Evolutionary conservation across 1,140 invertebrate species (phyloP).

Genomic region (Polypedilum pembai): DNA sequence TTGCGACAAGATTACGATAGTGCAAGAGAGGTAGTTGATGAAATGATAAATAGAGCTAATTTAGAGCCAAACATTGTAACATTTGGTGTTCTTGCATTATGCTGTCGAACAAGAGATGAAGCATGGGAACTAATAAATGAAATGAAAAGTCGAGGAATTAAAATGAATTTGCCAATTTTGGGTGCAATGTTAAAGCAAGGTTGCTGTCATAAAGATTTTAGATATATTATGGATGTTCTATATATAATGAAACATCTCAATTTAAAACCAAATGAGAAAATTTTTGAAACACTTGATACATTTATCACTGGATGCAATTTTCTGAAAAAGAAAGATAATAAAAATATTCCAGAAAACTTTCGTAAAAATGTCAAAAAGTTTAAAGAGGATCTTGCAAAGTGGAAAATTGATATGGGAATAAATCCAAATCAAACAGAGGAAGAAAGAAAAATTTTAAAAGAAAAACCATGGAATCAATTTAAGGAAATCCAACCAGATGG

Average conservation of each 20-base stretch:
- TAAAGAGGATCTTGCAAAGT: constrained; percentile 47
- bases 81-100: constrained; percentile 74
- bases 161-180: constrained; percentile 63
- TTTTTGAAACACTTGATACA: constrained; percentile 49
- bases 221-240: constrained; percentile 60
- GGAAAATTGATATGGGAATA: constrained; percentile 47
- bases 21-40: constrained; percentile 55
- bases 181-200: constrained; percentile 59
- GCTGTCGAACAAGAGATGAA: constrained; percentile 55
- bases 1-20: constrained; percentile 54
- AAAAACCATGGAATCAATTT: constrained; percentile 54
- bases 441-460: constrained; percentile 38
- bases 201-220: constrained; percentile 50
- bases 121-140: constrained; percentile 56
- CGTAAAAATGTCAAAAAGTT: constrained; percentile 45
- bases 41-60: constrained; percentile 52
- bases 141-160: constrained; percentile 58
- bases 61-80: constrained; percentile 69
- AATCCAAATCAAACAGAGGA: constrained; percentile 45
- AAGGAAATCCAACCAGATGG: constrained; percentile 38
- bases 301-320: constrained; percentile 46
- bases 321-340: constrained; percentile 40
- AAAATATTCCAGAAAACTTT: constrained; percentile 37
- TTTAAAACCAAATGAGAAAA: constrained; percentile 51
- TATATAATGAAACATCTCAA: constrained; percentile 52